Evolutionary conservation across 2,888 invertebrate genomes (phyloP), one percentile per base, ranked within the genome.

Genomic region (Caenorhabditis plicata): DNA sequence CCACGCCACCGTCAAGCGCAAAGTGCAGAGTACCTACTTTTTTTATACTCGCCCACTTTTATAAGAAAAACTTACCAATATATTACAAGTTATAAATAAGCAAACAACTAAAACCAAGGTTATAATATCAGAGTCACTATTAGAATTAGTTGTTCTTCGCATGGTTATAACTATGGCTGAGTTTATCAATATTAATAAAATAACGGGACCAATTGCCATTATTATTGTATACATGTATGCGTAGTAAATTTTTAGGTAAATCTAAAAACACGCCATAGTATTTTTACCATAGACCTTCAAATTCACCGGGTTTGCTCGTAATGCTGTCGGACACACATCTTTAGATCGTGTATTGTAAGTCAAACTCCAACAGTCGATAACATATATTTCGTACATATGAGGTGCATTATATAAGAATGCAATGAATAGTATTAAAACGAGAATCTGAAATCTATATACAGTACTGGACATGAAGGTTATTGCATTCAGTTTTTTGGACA

Each of bases 101-200:
- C 69, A 75, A 17, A 78, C 76, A 31, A 78, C 77, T 13, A 78
- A 57, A n/a, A 78, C 75, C n/a, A 78, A 52, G 4, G 78, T 78
- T 17, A 73, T 64, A 23, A 74, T 70, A 60, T 78, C 75, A 2
- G 74, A 72, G 27, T 64, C 69, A 17, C 47, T 46, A 19, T 55
- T 56, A 7, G 36, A 45, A n/a, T 43, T 39, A 11, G 50, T 35
- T 19, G 61, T 46, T 25, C 56, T 55, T 35, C 60, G 52, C 69
- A 75, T 74, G 38, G 55, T 56, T 23, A 75, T 35, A 5, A 75
- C 72, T 38, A 75, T 75, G 13, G 71, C 62, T 8, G 72, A 54
- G 43, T 77, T 77, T 42, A 77, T 67, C 19, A 72, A 39, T 22
- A 77, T 58, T 13, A 77, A 62, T 1, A 77, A 57, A 7, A 74